Evolutionary conservation across 2,797 vertebrate species (phyloP).

Genomic region (Pagetopsis macropterus): DNA sequence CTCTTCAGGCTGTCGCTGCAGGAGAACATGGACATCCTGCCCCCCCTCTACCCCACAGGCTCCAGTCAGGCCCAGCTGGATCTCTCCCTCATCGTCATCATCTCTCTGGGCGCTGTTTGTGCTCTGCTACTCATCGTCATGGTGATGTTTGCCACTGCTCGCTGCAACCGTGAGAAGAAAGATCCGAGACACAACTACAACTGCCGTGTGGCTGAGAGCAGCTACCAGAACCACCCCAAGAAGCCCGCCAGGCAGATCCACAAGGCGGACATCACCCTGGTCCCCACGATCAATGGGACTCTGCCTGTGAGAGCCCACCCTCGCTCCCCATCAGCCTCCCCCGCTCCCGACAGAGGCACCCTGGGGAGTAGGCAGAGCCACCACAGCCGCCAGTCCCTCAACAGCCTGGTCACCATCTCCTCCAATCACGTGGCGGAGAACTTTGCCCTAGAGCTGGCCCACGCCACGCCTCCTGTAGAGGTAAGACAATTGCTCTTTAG

Average conservation of each 20-base stretch:
- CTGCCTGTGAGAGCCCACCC: slow-evolving; percentile 93
- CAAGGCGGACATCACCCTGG: slow-evolving; percentile 96
- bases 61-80: slow-evolving; percentile 86
- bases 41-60: slow-evolving; percentile 86
- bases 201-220: slow-evolving; percentile 93
- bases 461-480: slow-evolving; percentile 95
- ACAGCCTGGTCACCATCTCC: slow-evolving; percentile 97
- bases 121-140: slow-evolving; percentile 91
- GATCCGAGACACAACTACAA: slow-evolving; percentile 94
- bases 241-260: slow-evolving; percentile 96
- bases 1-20: slow-evolving; percentile 86
- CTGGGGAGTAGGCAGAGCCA: slow-evolving; percentile 94
- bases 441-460: slow-evolving; percentile 94
- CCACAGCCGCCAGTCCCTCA: slow-evolving; percentile 96
- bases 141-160: slow-evolving; percentile 92
- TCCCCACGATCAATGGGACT: slow-evolving; percentile 93
- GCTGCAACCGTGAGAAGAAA: slow-evolving; percentile 94
- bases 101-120: slow-evolving; percentile 93
- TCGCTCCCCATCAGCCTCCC: slow-evolving; percentile 91
- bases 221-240: slow-evolving; percentile 97
- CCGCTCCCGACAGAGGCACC: slow-evolving; percentile 89
- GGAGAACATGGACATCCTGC: slow-evolving; percentile 84
- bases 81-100: slow-evolving; percentile 94
- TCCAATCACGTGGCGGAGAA: slow-evolving; percentile 95
- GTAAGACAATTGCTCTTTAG: slow-evolving; percentile 79